A percentile compares a stretch with the other conserved stretches of the same genome.
Conservation (phyloP, 2,113 vertebrate genomes). For the Edolisoma coerulescens region DNA sequence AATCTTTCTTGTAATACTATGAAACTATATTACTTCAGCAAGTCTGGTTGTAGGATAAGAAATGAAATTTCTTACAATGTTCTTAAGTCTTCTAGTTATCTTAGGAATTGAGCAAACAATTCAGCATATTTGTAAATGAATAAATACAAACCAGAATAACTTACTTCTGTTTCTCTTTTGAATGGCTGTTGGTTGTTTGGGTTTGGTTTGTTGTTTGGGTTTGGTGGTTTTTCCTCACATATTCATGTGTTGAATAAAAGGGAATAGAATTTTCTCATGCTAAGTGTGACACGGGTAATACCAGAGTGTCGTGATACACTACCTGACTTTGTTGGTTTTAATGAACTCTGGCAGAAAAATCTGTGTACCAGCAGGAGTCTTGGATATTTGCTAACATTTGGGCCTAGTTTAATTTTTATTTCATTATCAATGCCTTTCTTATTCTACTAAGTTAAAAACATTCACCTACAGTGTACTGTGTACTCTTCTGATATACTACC, state of each 20-base stretch:
- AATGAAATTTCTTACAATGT: background rate
- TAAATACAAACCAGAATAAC: background rate
- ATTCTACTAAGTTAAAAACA: background rate
- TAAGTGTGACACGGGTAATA: background rate
- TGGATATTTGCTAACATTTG: background rate
- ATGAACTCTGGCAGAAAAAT: background rate
- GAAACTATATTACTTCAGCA: background rate
- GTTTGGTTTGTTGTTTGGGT: background rate
- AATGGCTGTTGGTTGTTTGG: background rate
- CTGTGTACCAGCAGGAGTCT: background rate
- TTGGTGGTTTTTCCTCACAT: fast-evolving
- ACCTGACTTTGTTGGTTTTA: background rate
- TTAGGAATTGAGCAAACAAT: background rate
- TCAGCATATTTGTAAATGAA: background rate
- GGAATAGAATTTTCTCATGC: background rate
- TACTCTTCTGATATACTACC: background rate
- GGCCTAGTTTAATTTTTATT: background rate
- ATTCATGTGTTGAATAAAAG: background rate
- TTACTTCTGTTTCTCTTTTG: background rate
- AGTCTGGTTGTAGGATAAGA: background rate
- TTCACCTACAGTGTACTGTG: background rate
- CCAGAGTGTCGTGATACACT: background rate
- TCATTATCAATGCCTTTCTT: background rate
- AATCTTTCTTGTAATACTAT: background rate
- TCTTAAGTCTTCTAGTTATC: background rate